Evolutionary conservation across 1,140 invertebrate species (phyloP), one percentile per base, ranked within the genome.

Genomic region (Drosophila malerkotliana): DNA sequence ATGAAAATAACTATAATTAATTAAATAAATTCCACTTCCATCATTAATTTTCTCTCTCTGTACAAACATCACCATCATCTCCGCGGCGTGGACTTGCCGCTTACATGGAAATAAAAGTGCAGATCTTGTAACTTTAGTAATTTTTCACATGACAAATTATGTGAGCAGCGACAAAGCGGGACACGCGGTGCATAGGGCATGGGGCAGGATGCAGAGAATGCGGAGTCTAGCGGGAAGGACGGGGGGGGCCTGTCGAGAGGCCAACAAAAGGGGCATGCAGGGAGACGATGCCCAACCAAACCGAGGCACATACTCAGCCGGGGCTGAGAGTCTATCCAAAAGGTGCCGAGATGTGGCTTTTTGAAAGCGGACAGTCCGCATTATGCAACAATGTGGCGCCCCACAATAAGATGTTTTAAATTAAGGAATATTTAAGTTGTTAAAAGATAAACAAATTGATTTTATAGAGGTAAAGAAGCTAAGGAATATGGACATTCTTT

Each of bases 91-190:
- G 82, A 85, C 82, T 87, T 85, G 77, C 68, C 79, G 75, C 75
- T 83, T 73, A 83, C 79, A 82, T 88, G 79, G 83, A 87, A 88
- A 87, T 87, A 87, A 87, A 87, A 88, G 82, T 87, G 83, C 82
- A 87, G 82, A 87, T 88, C 83, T 87, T 87, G 83, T 87, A 90
- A 90, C 87, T 90, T 90, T 84, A 90, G 88, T 90, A 90, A 90
- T 90, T 90, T 90, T 88, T 90, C 88, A 90, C 88, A 90, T 90
- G 88, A 90, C 88, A 90, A 90, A 90, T 90, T 90, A 90, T 90
- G 77, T 88, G 83, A 88, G 83, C 85, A 82, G 66, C 67, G 67
- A 59, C 72, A 67, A 73, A 67, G 60, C 67, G 69, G 77, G 41
- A 68, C 32, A 21, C 41, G 41, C 14, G 41, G 34, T 14, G 44